Percentiles rank a stretch among this genome's conserved stretches.
Evolutionary conservation across 2,113 vertebrate genomes (phyloP).

Genomic region (Odontesthes bonariensis): DNA sequence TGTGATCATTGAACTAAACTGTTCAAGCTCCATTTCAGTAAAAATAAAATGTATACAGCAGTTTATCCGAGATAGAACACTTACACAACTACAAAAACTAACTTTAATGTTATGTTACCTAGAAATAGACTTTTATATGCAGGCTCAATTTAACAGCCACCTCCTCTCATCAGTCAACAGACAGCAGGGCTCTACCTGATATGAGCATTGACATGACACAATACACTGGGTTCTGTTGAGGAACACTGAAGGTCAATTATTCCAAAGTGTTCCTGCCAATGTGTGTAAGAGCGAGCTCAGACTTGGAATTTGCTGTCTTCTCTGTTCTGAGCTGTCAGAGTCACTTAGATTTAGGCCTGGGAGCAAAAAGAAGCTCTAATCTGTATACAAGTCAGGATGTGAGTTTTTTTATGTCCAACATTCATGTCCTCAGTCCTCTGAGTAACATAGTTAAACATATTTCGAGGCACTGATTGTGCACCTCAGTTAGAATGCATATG

Average conservation of each 20-base stretch:
- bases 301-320: slow-evolving; percentile 20
- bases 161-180: slow-evolving; percentile 42
- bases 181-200: slow-evolving; percentile 43
- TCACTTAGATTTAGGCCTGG: slow-evolving; percentile 23
- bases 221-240: slow-evolving; percentile 27
- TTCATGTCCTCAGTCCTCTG: not conserved
- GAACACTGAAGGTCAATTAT: slow-evolving; percentile 42
- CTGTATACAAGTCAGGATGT: slow-evolving; percentile 8
- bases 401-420: slow-evolving; percentile 1
- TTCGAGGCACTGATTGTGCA: not conserved
- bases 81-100: not conserved
- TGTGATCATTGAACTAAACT: no score
- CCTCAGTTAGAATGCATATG: no score
- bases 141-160: slow-evolving; percentile 1
- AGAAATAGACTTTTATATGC: slow-evolving; percentile 21
- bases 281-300: slow-evolving; percentile 22
- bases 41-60: no score
- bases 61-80: not conserved
- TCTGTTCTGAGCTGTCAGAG: slow-evolving; percentile 25
- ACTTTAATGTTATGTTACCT: slow-evolving; percentile 21
- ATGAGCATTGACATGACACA: slow-evolving; percentile 41
- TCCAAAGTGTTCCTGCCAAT: slow-evolving; percentile 42
- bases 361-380: not conserved
- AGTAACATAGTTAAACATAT: not conserved
- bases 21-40: no score